These are phyloP conservation scores for Syngnathus typhle DNA, from an alignment of 2,113 vertebrate species.

Conservation along the genomic window DNA sequence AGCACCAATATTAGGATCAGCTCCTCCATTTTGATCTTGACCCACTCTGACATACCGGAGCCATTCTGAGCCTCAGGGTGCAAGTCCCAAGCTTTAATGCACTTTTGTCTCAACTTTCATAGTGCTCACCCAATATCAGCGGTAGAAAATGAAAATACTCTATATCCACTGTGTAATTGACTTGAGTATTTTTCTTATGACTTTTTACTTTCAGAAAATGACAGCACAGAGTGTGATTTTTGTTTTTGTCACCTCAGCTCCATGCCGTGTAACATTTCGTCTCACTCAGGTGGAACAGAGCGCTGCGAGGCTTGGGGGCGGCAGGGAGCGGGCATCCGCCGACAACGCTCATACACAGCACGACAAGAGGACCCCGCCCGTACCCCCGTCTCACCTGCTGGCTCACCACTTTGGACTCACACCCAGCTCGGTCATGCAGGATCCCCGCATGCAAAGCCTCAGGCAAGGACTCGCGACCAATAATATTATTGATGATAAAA, in stretches of 20 bases:
- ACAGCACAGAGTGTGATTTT: too few species aligned
- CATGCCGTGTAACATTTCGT: constrained; percentile 1
- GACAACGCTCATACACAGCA: constrained; percentile 49
- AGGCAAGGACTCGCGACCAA: constrained; percentile 67
- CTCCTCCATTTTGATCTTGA: constrained; percentile 56
- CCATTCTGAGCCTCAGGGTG: constrained; percentile 46
- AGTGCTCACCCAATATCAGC: not conserved
- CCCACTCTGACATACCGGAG: constrained; percentile 54
- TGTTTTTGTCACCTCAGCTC: not conserved
- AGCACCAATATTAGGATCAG: constrained; percentile 45
- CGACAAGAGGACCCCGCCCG: constrained; percentile 54
- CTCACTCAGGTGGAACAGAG: constrained; percentile 45
- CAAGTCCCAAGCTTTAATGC: constrained; percentile 13
- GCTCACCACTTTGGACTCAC: constrained; percentile 58
- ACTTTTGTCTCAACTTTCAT: constrained; percentile 14
- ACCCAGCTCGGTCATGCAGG: constrained; percentile 74
- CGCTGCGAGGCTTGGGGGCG: constrained; percentile 37
- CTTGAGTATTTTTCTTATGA: too few species aligned
- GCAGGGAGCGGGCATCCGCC: constrained; percentile 38
- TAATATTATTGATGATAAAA: not conserved
- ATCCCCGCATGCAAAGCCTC: constrained; percentile 84
- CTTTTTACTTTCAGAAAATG: too few species aligned
- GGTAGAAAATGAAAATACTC: not conserved
- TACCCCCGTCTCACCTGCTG: constrained; percentile 47
- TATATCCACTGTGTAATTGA: not conserved